Conservation (phyloP, 2,888 invertebrate genomes). For the Hypolimnas misippus region DNA sequence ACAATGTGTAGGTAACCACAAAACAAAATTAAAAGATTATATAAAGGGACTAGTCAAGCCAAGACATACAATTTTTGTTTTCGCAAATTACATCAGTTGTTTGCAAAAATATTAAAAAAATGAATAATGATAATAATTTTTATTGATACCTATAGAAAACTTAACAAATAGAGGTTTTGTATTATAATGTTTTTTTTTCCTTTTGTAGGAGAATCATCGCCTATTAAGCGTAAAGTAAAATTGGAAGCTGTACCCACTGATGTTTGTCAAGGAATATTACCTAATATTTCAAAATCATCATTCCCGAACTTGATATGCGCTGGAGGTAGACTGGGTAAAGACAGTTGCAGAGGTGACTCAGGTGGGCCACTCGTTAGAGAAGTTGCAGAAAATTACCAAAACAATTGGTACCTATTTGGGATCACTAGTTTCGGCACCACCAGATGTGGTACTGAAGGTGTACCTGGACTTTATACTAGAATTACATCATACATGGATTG, state of each 20-base stretch:
- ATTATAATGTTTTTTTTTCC: no score
- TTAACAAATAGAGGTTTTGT: no score
- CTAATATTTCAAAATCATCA: conserved; percentile 49
- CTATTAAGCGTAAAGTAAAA: conserved; percentile 62
- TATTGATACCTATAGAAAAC: no score
- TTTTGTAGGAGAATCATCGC: conserved; percentile 47
- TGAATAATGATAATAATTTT: no score
- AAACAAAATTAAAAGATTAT: no score
- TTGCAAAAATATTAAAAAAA: no score
- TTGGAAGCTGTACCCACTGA: conserved; percentile 58
- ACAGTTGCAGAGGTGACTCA: conserved; percentile 85
- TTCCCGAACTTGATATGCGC: conserved; percentile 73
- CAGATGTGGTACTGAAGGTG: conserved; percentile 61
- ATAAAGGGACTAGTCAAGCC: no score
- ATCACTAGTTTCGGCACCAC: conserved; percentile 62
- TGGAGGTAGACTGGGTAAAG: conserved; percentile 76
- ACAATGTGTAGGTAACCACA: no score
- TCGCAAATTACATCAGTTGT: no score
- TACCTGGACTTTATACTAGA: conserved; percentile 86
- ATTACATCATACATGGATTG: conserved; percentile 83
- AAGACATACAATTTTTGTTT: no score
- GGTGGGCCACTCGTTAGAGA: conserved; percentile 82
- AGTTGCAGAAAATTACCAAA: conserved; percentile 50
- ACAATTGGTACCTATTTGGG: conserved; percentile 79
- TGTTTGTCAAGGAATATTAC: conserved; percentile 51